phyloP scores from a whole-genome alignment of 2,113 vertebrate genomes.

The Myiopsitta monachus region DNA sequence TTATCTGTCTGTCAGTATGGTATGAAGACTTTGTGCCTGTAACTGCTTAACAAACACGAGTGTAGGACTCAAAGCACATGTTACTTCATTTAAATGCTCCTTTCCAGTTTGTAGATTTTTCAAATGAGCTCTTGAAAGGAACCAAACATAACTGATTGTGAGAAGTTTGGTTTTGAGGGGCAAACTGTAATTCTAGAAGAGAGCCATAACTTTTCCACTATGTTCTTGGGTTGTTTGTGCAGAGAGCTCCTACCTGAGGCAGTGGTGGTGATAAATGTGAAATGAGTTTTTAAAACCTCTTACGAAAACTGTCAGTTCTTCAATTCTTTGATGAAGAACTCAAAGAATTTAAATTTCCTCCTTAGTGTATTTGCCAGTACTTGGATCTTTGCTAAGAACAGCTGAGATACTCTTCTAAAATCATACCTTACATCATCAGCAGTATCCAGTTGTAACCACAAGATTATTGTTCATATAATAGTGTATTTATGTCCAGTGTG shows the following conservation, averaged over 20 bases:
- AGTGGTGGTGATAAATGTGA: background rate
- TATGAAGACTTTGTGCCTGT: background rate
- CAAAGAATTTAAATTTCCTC: background rate
- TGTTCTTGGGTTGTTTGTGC: background rate
- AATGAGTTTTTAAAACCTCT: background rate
- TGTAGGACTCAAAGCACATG: background rate
- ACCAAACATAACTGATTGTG: background rate
- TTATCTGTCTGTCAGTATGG: background rate
- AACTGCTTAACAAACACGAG: background rate
- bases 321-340: background rate
- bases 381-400: background rate
- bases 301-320: background rate
- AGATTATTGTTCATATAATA: background rate
- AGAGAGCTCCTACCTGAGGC: background rate
- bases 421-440: rapidly evolving
- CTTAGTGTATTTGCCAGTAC: background rate
- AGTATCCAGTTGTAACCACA: background rate
- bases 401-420: background rate
- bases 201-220: background rate
- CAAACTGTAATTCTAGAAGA: background rate
- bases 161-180: background rate
- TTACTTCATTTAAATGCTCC: background rate
- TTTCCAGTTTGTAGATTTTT: background rate
- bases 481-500: background rate
- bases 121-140: background rate